phyloP scores from a whole-genome alignment of 2,888 invertebrate genomes.

The Cyrtodaria siliqua region DNA sequence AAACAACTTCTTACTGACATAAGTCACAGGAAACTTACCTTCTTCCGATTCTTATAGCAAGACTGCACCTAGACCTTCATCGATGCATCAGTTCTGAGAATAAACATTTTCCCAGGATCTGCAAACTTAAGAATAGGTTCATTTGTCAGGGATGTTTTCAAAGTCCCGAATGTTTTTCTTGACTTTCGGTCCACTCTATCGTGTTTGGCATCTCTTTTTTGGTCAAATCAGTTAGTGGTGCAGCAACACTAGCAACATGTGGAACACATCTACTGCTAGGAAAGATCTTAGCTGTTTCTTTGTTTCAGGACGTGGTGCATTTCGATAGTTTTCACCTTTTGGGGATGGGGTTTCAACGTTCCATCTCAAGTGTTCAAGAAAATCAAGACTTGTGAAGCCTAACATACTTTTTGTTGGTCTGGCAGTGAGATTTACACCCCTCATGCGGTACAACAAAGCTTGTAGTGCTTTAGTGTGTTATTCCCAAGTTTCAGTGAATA shows the following conservation, averaged over 20 bases:
- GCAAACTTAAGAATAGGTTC: not conserved
- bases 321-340: not conserved
- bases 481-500: constrained; percentile 1
- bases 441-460: not conserved
- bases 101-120: not conserved
- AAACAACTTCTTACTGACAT: not conserved
- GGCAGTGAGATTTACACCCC: not conserved
- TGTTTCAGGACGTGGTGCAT: not conserved
- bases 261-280: not conserved
- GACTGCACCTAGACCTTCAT: not conserved
- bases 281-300: not conserved
- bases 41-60: not conserved
- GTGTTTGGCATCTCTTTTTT: constrained; percentile 3
- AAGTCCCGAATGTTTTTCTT: too few species aligned
- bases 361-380: constrained; percentile 24
- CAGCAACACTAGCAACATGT: constrained; percentile 3
- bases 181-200: not conserved
- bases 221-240: constrained; percentile 3
- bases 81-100: not conserved
- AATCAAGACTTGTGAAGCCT: not conserved
- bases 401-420: constrained; percentile 21
- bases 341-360: not conserved
- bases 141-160: too few species aligned
- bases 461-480: not conserved
- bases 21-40: not conserved